Evolutionary conservation across 2,888 invertebrate species (phyloP).

Genomic region (Melieria crassipennis): DNA sequence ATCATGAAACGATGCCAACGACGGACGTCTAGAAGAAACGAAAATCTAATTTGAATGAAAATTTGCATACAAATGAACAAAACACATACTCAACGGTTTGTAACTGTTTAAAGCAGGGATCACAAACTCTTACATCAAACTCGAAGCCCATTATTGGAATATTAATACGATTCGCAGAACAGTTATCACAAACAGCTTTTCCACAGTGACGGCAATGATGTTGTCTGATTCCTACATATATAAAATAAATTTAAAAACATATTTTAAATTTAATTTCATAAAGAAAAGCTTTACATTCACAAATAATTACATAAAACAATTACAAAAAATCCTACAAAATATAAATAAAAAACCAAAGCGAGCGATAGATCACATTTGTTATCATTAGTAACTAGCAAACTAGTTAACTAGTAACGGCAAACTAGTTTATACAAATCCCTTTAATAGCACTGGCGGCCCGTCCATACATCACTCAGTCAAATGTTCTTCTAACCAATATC

Average conservation of each 20-base stretch:
- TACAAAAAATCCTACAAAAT: too few relatives aligned
- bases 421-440: too few relatives aligned
- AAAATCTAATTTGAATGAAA: not conserved
- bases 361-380: too few relatives aligned
- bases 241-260: not conserved
- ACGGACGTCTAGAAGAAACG: conserved; percentile 75
- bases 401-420: too few relatives aligned
- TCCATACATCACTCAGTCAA: too few relatives aligned
- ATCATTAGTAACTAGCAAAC: too few relatives aligned
- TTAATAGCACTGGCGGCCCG: too few relatives aligned
- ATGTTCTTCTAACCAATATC: too few relatives aligned
- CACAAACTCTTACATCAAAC: conserved; percentile 95
- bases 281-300: too few relatives aligned
- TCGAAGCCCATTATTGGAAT: conserved; percentile 98
- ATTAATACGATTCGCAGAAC: conserved; percentile 86
- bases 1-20: conserved; percentile 95
- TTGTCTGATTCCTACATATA: conserved; percentile 74
- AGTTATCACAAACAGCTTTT: conserved; percentile 92
- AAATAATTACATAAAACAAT: too few relatives aligned
- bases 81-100: conserved; percentile 85
- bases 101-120: conserved; percentile 85
- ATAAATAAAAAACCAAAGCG: too few relatives aligned
- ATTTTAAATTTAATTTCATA: too few relatives aligned
- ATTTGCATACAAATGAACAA: conserved; percentile 3
- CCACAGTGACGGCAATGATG: conserved; percentile 95